phyloP scores from a whole-genome alignment of 1,140 invertebrate genomes.

The Teleogryllus occipitalis region DNA sequence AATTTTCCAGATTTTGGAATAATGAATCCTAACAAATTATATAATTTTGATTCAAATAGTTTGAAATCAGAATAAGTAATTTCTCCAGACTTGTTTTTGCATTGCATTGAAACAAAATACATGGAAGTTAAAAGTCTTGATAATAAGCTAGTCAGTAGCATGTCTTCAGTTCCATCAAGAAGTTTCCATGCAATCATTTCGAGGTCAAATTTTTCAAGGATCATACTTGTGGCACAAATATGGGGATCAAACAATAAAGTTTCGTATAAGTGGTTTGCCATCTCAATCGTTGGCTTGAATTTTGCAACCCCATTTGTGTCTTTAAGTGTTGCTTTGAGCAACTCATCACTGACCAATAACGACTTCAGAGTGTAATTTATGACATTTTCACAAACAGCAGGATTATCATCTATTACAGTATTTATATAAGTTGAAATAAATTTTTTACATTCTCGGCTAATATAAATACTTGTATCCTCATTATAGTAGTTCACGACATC shows the following conservation, averaged over 20 bases:
- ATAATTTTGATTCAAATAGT: slow-evolving; percentile 11
- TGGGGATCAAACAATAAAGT: background rate
- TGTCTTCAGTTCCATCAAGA: background rate
- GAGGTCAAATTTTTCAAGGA: slow-evolving; percentile 11
- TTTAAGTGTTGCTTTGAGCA: no score
- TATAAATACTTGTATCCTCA: slow-evolving; percentile 17
- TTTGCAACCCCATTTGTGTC: background rate
- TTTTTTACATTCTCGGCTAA: slow-evolving; percentile 12
- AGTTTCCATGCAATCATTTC: slow-evolving; percentile 7
- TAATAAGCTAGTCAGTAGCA: background rate
- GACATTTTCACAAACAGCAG: background rate
- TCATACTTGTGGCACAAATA: background rate
- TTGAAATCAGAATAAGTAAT: background rate
- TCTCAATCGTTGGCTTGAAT: background rate
- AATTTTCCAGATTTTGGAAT: background rate
- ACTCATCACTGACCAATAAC: background rate
- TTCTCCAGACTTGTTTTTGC: background rate
- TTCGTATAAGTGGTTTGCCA: slow-evolving; percentile 11
- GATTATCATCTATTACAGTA: background rate
- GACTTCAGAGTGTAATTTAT: slow-evolving; percentile 8
- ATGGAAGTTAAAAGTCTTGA: background rate
- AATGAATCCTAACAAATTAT: background rate
- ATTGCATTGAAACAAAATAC: slow-evolving; percentile 2
- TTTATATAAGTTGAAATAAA: slow-evolving; percentile 8
- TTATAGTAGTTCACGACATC: slow-evolving; percentile 8